Conservation (phyloP, 2,113 vertebrate genomes). For the Scartelaos histophorus region DNA sequence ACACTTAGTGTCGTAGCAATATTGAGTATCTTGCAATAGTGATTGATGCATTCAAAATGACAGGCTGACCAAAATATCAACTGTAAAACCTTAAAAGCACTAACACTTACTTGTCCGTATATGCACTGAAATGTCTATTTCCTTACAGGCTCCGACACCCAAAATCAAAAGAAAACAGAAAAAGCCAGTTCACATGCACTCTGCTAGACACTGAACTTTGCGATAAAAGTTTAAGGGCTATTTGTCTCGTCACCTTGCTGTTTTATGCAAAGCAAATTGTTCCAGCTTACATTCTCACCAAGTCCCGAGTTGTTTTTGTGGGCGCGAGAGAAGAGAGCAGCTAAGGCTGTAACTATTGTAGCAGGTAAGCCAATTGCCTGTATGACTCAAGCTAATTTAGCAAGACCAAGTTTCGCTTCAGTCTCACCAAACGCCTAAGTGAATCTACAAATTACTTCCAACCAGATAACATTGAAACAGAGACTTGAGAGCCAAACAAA, state of each 20-base stretch:
- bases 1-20: too few species aligned
- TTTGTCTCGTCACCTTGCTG: background rate
- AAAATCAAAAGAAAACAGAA: background rate
- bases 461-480: background rate
- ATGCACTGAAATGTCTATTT: background rate
- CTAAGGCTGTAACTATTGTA: background rate
- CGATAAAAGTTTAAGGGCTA: background rate
- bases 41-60: background rate
- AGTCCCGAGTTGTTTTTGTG: background rate
- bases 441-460: background rate
- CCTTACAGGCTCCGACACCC: background rate
- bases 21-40: too few species aligned
- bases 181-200: background rate
- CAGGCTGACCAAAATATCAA: too few species aligned
- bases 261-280: background rate
- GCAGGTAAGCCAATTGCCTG: conserved; percentile 1
- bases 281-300: background rate
- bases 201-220: background rate
- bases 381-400: background rate
- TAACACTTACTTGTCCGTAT: background rate
- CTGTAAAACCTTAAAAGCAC: too few species aligned
- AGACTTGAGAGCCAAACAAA: background rate
- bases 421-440: background rate
- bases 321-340: background rate
- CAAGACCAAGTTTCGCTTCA: background rate